These are phyloP conservation scores for Trichogramma pretiosum DNA, from an alignment of 1,140 invertebrate genomes.

Conservation along the genomic window DNA sequence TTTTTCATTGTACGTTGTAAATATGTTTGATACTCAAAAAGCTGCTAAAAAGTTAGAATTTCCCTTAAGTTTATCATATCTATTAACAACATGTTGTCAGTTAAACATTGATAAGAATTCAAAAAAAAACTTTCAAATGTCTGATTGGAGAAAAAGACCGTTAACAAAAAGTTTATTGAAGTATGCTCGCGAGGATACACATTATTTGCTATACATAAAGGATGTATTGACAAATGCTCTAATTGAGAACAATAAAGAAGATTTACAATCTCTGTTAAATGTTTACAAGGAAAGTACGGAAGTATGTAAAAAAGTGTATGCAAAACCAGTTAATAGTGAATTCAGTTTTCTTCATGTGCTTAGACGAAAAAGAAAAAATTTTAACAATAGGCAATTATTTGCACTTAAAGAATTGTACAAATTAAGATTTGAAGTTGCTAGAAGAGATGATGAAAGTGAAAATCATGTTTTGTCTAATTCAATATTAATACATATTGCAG, in stretches of 20 bases:
- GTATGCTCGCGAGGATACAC: constrained; percentile 92
- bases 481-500: constrained; percentile 85
- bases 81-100: constrained; percentile 73
- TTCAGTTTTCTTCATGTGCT: constrained; percentile 69
- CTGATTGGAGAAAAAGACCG: constrained; percentile 95
- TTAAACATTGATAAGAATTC: no score
- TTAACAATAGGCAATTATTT: constrained; percentile 77
- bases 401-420: constrained; percentile 74
- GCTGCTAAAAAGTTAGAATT: constrained; percentile 72
- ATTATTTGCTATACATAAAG: constrained; percentile 91
- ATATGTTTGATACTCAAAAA: constrained; percentile 94
- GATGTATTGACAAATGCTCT: constrained; percentile 73
- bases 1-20: constrained; percentile 89
- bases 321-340: constrained; percentile 65
- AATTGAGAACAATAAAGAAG: constrained; percentile 58
- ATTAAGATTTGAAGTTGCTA: constrained; percentile 82
- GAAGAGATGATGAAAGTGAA: constrained; percentile 83
- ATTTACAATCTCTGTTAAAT: constrained; percentile 59
- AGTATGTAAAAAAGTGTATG: constrained; percentile 71
- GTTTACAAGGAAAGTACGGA: constrained; percentile 64
- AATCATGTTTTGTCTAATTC: constrained; percentile 91
- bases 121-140: constrained; percentile 87
- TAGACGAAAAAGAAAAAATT: constrained; percentile 66
- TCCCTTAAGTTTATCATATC: constrained; percentile 65
- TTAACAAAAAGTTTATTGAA: constrained; percentile 71